Base-by-base conservation (phyloP, 2,113 vertebrate genomes). In the Trichechus manatus region DNA sequence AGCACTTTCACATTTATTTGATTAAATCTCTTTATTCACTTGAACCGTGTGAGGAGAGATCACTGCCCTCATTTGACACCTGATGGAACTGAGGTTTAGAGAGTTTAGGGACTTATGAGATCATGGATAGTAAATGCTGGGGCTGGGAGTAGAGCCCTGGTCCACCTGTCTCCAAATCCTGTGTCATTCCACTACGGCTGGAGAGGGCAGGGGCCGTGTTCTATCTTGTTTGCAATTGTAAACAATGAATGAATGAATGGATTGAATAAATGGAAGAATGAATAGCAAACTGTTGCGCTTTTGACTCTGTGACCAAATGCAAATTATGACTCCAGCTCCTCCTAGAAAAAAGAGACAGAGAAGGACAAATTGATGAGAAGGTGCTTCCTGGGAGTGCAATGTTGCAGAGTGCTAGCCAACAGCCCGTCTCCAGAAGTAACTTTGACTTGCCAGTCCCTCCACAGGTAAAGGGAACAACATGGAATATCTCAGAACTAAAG, bases 11-110 rank as follows among this genome's bases (percentile, higher is more conserved):
- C 14, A 11, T 86, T 79, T 64, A 9, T 87, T 79, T 61, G 63
- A 44, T 56, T 56, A n/a, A 95, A 87, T 94, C 75, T 79, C 87
- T 93, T 87, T 63, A 70, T 20, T 87, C 33, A 14, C 42, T 85
- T 83, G 56, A 66, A 75, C 64, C 17, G 64, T 17, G 4, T 23
- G 64, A 89, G 25, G 59, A 89, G 61, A 59, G 25, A 31, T 89
- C 87, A 39, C 15, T 50, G 31, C 31, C 8, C 47, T 79, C 23
- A 61, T 80, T 56, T 44, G 81, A 90, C 75, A 42, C 70, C 19
- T 0, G 19, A 85, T 44, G 53, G 81, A 95, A 56, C 42, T 47
- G 89, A 80, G 81, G 77, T 83, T 94, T 93, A 83, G 68, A n/a
- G 93, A 83, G 80, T 74, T 96, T 66, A 95, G 29, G 81, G 66